phyloP scores from a whole-genome alignment of 2,113 vertebrate species.

The Cervus canadensis region DNA sequence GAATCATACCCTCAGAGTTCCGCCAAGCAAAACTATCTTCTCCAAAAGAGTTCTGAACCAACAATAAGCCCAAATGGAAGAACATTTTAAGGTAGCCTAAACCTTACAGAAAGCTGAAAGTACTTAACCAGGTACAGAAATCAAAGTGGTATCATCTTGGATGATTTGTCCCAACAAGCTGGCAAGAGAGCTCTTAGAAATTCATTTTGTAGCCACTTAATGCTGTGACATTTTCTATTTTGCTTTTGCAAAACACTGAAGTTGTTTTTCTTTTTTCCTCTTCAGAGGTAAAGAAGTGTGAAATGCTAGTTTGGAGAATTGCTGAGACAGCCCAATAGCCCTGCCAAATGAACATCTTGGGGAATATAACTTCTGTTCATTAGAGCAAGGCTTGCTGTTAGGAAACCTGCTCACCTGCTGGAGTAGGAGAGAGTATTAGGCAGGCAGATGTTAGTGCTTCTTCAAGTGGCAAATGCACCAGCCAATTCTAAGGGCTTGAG shows the following conservation, averaged over 20 bases:
- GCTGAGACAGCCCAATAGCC: slow-evolving; percentile 46
- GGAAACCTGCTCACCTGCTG: slow-evolving; percentile 21
- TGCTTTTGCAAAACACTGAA: background rate
- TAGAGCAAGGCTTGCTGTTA: slow-evolving; percentile 43
- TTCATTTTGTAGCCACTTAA: background rate
- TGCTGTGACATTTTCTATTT: background rate
- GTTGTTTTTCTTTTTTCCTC: background rate
- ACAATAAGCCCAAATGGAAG: background rate
- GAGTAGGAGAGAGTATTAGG: background rate
- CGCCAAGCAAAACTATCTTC: background rate
- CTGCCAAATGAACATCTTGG: slow-evolving; percentile 56
- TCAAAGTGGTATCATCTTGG: background rate
- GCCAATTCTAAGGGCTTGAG: background rate
- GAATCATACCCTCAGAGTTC: background rate
- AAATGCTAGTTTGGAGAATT: slow-evolving; percentile 56
- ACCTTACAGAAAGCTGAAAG: background rate
- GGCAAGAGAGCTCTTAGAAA: background rate
- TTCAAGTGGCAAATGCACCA: background rate
- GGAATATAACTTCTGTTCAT: slow-evolving; percentile 43
- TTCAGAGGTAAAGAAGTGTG: slow-evolving; percentile 48
- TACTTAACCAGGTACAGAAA: background rate
- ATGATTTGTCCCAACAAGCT: background rate
- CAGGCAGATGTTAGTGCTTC: background rate
- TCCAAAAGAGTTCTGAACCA: slow-evolving; percentile 9
- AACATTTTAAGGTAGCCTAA: background rate